Conservation (phyloP, 2,797 vertebrate species). For the Erethizon dorsatum region DNA sequence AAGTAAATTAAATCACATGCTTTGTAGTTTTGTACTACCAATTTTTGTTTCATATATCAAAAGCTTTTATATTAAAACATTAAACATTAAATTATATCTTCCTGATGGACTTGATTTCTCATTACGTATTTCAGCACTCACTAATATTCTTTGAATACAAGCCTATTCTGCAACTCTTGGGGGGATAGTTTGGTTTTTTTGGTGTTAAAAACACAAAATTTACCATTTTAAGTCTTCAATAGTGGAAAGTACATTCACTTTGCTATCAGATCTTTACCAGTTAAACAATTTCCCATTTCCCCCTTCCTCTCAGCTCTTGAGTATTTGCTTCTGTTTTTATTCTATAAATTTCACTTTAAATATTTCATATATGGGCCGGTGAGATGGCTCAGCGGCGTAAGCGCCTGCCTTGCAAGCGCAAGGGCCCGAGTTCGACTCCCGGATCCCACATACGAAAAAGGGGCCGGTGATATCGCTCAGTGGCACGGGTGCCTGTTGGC, state of each 20-base stretch:
- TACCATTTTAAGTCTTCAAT: background rate
- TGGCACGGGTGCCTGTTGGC: too few relatives aligned
- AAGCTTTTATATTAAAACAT: background rate
- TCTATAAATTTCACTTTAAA: background rate
- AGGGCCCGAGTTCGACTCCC: too few relatives aligned
- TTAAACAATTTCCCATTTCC: background rate
- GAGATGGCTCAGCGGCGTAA: too few relatives aligned
- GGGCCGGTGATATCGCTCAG: too few relatives aligned
- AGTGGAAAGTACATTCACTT: background rate
- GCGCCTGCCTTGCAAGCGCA: too few relatives aligned
- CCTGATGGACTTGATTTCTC: background rate
- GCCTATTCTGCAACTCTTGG: background rate
- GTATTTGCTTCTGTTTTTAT: background rate
- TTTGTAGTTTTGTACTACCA: background rate
- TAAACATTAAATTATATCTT: conserved; percentile 11
- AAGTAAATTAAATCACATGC: background rate
- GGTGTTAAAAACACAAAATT: background rate
- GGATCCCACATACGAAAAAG: too few relatives aligned
- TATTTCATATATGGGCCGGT: background rate
- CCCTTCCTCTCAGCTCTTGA: background rate
- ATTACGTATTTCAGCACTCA: background rate
- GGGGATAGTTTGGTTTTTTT: background rate
- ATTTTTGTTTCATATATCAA: background rate
- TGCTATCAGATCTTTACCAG: background rate
- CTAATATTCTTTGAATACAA: background rate